Evolutionary conservation across 2,888 invertebrate genomes (phyloP).

Genomic region (Artemia sinica): DNA sequence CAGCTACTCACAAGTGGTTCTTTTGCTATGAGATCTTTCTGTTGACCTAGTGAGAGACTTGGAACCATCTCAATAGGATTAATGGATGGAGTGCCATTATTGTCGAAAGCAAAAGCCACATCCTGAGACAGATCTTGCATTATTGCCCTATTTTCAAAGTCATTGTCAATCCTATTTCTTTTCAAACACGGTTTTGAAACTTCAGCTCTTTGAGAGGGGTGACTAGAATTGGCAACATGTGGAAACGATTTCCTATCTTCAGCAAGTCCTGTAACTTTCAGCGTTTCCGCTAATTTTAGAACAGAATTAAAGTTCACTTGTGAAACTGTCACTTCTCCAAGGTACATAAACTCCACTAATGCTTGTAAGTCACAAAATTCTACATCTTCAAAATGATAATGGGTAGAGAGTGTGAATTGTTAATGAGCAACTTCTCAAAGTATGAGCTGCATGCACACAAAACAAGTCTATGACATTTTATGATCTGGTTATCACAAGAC

Average conservation of each 20-base stretch:
- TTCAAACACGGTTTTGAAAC: too few relatives aligned
- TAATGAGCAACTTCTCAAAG: conserved; percentile 5
- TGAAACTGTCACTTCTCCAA: background rate
- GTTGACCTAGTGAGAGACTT: too few relatives aligned
- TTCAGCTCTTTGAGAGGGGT: too few relatives aligned
- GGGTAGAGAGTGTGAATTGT: background rate
- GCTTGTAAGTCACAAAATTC: background rate
- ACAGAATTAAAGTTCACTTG: background rate
- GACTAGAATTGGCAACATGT: too few relatives aligned
- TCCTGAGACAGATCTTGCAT: too few relatives aligned
- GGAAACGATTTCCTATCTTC: background rate
- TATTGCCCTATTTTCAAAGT: too few relatives aligned
- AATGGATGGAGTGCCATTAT: too few relatives aligned
- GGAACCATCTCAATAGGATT: too few relatives aligned
- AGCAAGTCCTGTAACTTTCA: conserved; percentile 5
- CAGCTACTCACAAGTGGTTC: too few relatives aligned
- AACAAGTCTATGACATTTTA: conserved; percentile 2
- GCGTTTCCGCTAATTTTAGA: background rate
- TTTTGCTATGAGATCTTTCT: too few relatives aligned
- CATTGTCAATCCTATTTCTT: too few relatives aligned
- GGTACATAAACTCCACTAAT: background rate
- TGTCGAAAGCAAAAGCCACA: too few relatives aligned
- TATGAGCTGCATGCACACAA: background rate
- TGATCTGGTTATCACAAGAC: background rate
- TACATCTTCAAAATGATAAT: background rate